These are phyloP conservation scores for Porites lutea DNA, from an alignment of 64 coral and sea anemone genomes.

Conservation along the genomic window DNA sequence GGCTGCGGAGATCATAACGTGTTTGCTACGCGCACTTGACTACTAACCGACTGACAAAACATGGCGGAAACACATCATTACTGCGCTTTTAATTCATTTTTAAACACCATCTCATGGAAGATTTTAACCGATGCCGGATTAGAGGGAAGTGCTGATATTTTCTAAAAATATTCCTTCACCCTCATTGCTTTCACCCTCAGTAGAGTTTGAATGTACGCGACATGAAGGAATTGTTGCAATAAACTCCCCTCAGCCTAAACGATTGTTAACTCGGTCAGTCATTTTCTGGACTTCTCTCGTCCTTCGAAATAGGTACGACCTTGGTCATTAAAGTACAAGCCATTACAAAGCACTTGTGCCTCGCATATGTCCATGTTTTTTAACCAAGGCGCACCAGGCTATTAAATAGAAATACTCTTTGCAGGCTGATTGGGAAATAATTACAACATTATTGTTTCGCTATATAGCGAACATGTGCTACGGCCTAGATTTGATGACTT, in stretches of 20 bases:
- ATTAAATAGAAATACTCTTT: constrained; percentile 2
- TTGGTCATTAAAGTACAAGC: too few relatives aligned
- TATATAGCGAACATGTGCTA: constrained; percentile 18
- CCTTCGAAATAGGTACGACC: too few relatives aligned
- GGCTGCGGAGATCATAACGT: background rate
- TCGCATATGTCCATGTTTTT: background rate
- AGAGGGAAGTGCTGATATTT: background rate
- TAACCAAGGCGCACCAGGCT: background rate
- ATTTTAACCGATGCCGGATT: background rate
- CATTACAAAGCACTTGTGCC: constrained; percentile 19
- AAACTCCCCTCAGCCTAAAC: background rate
- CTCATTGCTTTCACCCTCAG: background rate
- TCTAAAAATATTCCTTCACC: background rate
- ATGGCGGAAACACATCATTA: constrained; percentile 1
- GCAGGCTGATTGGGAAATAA: constrained; percentile 42
- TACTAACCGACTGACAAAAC: background rate
- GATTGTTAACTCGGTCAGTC: background rate
- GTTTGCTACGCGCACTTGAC: background rate
- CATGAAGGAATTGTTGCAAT: background rate
- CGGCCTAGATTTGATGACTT: constrained; percentile 38
- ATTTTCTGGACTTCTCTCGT: too few relatives aligned
- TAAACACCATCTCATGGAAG: constrained; percentile 5
- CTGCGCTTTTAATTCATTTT: background rate
- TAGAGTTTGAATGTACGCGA: too few relatives aligned
- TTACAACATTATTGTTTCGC: constrained; percentile 38